phyloP scores from a whole-genome alignment of 2,888 invertebrate species.

The Helicoverpa assulta region DNA sequence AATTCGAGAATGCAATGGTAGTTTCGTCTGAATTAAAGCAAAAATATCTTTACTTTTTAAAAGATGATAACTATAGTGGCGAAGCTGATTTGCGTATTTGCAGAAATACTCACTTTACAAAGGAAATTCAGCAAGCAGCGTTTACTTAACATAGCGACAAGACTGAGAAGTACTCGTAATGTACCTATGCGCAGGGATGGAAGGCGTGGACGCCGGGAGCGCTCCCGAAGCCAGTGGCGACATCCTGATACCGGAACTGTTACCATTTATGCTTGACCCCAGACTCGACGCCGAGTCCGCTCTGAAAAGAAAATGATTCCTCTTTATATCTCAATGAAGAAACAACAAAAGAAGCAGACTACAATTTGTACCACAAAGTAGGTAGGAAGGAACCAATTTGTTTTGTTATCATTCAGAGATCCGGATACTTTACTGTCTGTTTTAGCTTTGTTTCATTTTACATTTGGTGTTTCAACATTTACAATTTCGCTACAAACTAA shows the following conservation, averaged over 20 bases:
- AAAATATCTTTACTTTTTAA: too few species aligned
- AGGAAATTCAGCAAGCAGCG: slow-evolving; percentile 43
- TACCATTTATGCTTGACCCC: slow-evolving; percentile 91
- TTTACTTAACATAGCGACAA: slow-evolving; percentile 49
- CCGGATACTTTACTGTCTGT: background rate
- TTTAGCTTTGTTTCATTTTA: background rate
- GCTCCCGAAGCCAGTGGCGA: slow-evolving; percentile 80
- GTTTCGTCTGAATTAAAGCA: too few species aligned
- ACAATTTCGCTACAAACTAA: background rate
- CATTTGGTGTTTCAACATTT: background rate
- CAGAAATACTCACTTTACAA: slow-evolving; percentile 46
- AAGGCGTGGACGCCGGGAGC: slow-evolving; percentile 67
- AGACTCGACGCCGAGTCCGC: slow-evolving; percentile 90
- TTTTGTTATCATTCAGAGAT: too few species aligned
- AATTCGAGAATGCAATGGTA: background rate
- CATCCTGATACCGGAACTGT: slow-evolving; percentile 88
- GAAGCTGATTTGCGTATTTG: background rate
- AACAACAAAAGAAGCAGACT: too few species aligned
- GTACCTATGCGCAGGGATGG: slow-evolving; percentile 83
- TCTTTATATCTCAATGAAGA: background rate
- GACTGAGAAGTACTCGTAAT: slow-evolving; percentile 55
- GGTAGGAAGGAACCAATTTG: background rate
- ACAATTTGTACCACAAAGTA: too few species aligned
- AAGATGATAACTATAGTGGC: background rate
- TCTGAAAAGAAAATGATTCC: slow-evolving; percentile 68